Conservation (phyloP, 2,797 vertebrate species). For the Labeo calbasu region DNA sequence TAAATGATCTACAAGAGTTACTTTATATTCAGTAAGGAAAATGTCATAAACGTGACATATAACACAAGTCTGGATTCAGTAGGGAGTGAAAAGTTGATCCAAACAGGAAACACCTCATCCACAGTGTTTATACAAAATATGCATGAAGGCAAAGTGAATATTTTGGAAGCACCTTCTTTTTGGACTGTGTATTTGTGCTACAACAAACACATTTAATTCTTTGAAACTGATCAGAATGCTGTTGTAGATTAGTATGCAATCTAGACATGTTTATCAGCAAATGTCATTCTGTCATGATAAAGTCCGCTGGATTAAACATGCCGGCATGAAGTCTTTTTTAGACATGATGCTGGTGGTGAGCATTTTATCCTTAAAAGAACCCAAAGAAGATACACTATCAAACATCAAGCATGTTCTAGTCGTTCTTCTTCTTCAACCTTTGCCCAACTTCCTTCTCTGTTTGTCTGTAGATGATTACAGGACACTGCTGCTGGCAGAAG, state of each 20-base stretch:
- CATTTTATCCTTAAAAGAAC: not conserved
- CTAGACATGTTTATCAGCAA: not conserved
- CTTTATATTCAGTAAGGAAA: not conserved
- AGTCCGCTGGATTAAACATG: not conserved
- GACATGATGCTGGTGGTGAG: not conserved
- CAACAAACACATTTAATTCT: slow-evolving; percentile 29
- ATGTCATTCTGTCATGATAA: slow-evolving; percentile 11
- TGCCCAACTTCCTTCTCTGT: slow-evolving; percentile 15
- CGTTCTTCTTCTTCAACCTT: slow-evolving; percentile 16
- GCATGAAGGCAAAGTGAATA: slow-evolving; percentile 18
- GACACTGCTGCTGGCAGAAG: slow-evolving; percentile 87
- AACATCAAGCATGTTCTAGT: not conserved
- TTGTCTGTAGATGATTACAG: slow-evolving; percentile 87
- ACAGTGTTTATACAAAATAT: slow-evolving; percentile 57
- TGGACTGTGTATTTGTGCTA: slow-evolving; percentile 12
- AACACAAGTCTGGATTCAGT: slow-evolving; percentile 13
- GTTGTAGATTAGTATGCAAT: slow-evolving; percentile 20
- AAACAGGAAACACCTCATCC: slow-evolving; percentile 73
- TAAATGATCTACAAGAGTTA: not conserved
- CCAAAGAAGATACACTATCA: not conserved
- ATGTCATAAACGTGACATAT: slow-evolving; percentile 11
- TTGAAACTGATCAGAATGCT: slow-evolving; percentile 31
- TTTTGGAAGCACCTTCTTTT: slow-evolving; percentile 17
- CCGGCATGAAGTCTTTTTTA: not conserved
- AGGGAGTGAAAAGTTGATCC: slow-evolving; percentile 32